phyloP scores from a whole-genome alignment of 2,113 vertebrate species.

The Phasianus colchicus region DNA sequence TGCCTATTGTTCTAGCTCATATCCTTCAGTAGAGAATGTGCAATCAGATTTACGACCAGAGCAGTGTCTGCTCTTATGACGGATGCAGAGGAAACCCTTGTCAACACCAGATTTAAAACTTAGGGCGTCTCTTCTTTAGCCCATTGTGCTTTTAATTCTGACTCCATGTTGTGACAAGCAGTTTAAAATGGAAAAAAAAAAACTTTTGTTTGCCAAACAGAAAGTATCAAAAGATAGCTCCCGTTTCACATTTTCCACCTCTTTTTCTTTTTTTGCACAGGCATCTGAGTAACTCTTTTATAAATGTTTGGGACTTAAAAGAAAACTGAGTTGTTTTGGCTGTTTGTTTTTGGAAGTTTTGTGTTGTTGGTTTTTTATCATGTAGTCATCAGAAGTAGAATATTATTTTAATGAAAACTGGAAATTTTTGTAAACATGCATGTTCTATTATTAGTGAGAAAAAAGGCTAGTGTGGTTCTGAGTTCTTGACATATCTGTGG shows the following conservation, averaged over 20 bases:
- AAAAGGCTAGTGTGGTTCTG: background rate
- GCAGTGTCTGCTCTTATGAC: background rate
- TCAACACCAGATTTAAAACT: constrained; percentile 4
- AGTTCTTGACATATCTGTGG: background rate
- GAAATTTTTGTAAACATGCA: background rate
- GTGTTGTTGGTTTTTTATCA: background rate
- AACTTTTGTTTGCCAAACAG: background rate
- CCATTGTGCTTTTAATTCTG: constrained; percentile 18
- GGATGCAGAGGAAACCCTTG: constrained; percentile 7
- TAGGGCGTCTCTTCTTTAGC: background rate
- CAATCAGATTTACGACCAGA: background rate
- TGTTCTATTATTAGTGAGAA: background rate
- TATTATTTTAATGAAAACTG: background rate
- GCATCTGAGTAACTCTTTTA: background rate
- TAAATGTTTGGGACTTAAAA: background rate
- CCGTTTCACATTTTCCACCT: background rate
- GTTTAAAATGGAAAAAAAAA: background rate
- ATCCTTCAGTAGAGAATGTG: background rate
- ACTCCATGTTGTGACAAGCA: constrained; percentile 14
- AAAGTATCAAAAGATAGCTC: background rate
- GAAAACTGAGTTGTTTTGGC: background rate
- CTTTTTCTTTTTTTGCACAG: background rate
- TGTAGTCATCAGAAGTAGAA: background rate
- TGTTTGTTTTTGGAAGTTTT: background rate
- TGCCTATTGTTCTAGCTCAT: background rate